Base-by-base conservation (phyloP, 2,888 invertebrate genomes). In the Bimastos eiseni region DNA sequence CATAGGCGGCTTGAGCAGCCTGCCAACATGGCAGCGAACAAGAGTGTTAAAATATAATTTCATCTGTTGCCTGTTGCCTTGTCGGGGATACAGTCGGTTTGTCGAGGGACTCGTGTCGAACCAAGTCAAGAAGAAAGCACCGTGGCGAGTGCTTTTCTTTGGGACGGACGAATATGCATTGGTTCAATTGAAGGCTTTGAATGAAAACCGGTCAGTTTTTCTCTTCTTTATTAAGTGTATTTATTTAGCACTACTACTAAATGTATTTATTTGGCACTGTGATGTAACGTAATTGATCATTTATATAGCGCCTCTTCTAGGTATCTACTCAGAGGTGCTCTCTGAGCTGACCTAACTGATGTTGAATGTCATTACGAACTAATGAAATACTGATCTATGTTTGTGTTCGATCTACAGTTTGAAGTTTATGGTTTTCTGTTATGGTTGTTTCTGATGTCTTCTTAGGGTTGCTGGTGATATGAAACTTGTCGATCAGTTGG, bases 111-210 rank as follows among this genome's bases (percentile, higher is more conserved):
- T 86, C 17, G 1, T 24, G 24, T 86, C 86, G 21, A 36, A 17
- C 37, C 86, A 15, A 24, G 44, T 70, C 24, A 90, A 90, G 38
- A 41, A 55, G 24, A 49, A 38, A 38, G 95, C 95, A 3, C 95
- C 96, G 19, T 96, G 96, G 96, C 96, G 96, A 92, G 95, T 97
- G n/a, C 94, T 98, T 89, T 98, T 98, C 95, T 97, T 98, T 95
- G 98, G 98, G 17, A 97, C 97, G 30, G 98, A 98, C 94, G 96
- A 96, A 90, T 98, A 98, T 95, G 97, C 98, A 0, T 94, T 97
- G 37, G 96, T 96, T 92, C 97, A 97, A 94, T 96, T 98, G 89
- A 96, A 96, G 94, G 96, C 96, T 92, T 96, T 98, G 19, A 96
- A 97, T 94, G 95, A 96, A 91, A 96, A 96, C 94, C 96, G 96